A percentile compares a stretch with the other conserved stretches of the same genome.
These are phyloP conservation scores for Chrysodeixis includens DNA, from an alignment of 2,888 invertebrate species.

Conservation along the genomic window DNA sequence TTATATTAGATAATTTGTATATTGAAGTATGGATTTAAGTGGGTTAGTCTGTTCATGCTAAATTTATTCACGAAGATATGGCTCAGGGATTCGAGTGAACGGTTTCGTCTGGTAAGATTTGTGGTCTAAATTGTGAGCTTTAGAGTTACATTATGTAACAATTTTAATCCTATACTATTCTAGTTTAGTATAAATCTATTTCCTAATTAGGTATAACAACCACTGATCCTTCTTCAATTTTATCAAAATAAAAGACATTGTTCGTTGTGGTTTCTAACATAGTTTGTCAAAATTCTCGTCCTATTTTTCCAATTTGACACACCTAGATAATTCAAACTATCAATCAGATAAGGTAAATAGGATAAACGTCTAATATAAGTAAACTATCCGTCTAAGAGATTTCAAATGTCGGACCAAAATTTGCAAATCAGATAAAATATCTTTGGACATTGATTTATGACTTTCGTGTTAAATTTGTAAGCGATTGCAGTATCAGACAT, in stretches of 20 bases:
- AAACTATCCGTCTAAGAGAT: neutral
- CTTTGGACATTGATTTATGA: conserved; percentile 29
- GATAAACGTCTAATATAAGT: neutral
- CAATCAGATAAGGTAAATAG: neutral
- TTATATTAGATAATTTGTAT: conserved; percentile 35
- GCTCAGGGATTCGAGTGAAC: conserved; percentile 3
- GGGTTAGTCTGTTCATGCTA: conserved; percentile 9
- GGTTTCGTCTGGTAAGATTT: neutral
- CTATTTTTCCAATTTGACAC: neutral
- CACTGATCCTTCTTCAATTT: too few species aligned
- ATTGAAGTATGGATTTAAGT: conserved; percentile 23
- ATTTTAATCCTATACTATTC: too few species aligned
- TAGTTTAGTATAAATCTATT: too few species aligned
- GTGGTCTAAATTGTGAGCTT: conserved; percentile 11
- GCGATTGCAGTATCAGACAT: conserved; percentile 29
- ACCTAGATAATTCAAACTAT: neutral
- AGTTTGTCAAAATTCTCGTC: neutral
- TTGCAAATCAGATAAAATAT: conserved; percentile 21
- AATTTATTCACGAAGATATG: conserved; percentile 6
- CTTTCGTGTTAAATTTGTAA: conserved; percentile 14
- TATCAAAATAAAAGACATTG: too few species aligned
- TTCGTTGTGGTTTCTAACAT: too few species aligned
- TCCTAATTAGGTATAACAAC: too few species aligned
- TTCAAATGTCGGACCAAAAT: conserved; percentile 4
- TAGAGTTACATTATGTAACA: neutral